Base-by-base conservation (phyloP, 1,140 invertebrate genomes). In the Drosophila auraria region DNA sequence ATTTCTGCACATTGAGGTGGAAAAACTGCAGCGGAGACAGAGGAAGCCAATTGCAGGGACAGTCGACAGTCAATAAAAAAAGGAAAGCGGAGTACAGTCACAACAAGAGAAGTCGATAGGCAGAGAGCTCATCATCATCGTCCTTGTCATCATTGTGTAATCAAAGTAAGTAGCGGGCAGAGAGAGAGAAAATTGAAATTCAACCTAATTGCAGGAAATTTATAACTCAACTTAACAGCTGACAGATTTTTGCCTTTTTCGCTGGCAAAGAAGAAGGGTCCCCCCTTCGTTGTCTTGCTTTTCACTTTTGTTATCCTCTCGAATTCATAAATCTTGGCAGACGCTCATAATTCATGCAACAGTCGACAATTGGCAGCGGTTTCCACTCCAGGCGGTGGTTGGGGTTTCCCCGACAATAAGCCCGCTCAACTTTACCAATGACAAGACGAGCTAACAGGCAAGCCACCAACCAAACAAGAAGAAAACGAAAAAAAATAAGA, bases 181-280 rank as follows among this genome's bases (percentile, higher is more conserved):
- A 33, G 49, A 42, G 27, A 38, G 64, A 47, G 54, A 64, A 90
- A 84, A 89, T 89, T 89, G 86, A 89, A 89, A 90, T 89, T 77
- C 82, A 89, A 89, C 86, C 86, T 89, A 89, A 89, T 89, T 89
- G 86, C 87, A 71, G 71, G 58, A 90, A 89, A 89, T 89, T 89
- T 90, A 90, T 83, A 89, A 86, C 75, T 83, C 78, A 84, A 89
- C 78, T 84, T 82, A 90, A 82, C 86, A 89, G 86, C 78, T 90
- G 86, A 89, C 86, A 90, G 86, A 89, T 89, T 89, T 78, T 65
- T 77, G 40, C 61, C 62, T 80, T 73, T 65, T 62, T 50, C 50
- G 54, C 8, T 42, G 50, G 14, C 23, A 27, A 12, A 57, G 5
- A 1, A 8, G 15, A 23, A n/a, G 25, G 5, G 20, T 20, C 20